Percentiles rank a stretch among this genome's conserved stretches.
Conservation (phyloP, 2,888 invertebrate species). For the Cyclophora punctaria region DNA sequence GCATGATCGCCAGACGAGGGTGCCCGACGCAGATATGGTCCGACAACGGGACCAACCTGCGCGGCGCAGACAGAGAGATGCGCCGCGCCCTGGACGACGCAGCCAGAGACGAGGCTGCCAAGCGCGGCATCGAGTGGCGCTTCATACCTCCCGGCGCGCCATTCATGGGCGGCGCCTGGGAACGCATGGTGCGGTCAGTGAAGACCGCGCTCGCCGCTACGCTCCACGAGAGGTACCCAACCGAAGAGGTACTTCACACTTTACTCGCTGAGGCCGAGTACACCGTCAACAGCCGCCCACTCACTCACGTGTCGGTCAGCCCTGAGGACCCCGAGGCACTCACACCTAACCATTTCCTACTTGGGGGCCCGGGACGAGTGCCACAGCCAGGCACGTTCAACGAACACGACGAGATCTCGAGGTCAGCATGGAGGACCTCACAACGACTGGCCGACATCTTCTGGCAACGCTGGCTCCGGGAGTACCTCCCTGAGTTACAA, state of each 20-base stretch:
- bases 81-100: background rate
- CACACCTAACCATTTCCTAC: constrained; percentile 7
- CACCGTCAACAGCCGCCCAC: constrained; percentile 5
- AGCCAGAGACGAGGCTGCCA: background rate
- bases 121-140: constrained; percentile 6
- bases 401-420: constrained; percentile 3
- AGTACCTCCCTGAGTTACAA: background rate
- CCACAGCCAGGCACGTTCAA: constrained; percentile 3
- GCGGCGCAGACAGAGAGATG: constrained; percentile 12
- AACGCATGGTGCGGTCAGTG: constrained; percentile 9
- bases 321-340: background rate
- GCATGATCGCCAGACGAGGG: constrained; percentile 17
- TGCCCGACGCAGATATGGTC: constrained; percentile 12
- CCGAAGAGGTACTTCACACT: constrained; percentile 7
- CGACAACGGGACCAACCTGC: constrained; percentile 19
- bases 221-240: constrained; percentile 6
- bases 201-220: constrained; percentile 6
- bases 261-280: constrained; percentile 9
- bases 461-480: background rate
- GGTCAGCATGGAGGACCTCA: constrained; percentile 12
- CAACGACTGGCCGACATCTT: constrained; percentile 8
- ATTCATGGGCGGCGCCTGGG: constrained; percentile 8
- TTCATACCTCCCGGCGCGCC: constrained; percentile 9
- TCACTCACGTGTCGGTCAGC: constrained; percentile 4
- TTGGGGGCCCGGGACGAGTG: background rate